Evolutionary conservation across 2,888 invertebrate genomes (phyloP).

Genomic region (Acronicta alni): DNA sequence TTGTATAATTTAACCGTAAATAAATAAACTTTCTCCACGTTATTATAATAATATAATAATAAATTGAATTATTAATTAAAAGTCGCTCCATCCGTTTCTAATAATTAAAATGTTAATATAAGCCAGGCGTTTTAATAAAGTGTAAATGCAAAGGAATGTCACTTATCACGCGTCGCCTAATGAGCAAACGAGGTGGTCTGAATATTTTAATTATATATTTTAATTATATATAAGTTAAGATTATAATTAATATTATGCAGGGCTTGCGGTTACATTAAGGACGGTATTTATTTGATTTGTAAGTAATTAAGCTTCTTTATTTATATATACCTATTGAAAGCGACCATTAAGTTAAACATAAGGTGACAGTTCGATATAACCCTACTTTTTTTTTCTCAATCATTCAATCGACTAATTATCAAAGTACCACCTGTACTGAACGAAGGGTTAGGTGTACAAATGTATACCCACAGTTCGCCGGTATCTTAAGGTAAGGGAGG

Average conservation of each 20-base stretch:
- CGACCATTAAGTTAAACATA: too few relatives aligned
- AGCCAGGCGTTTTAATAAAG: conserved; percentile 16
- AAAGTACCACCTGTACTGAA: too few relatives aligned
- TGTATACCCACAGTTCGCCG: too few relatives aligned
- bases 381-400: too few relatives aligned
- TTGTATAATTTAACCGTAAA: background rate
- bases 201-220: conserved; percentile 34
- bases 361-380: too few relatives aligned
- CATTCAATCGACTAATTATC: too few relatives aligned
- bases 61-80: conserved; percentile 15
- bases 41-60: conserved; percentile 13
- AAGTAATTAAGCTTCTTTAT: too few relatives aligned
- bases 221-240: conserved; percentile 25
- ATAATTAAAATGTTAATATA: conserved; percentile 32
- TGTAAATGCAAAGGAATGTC: conserved; percentile 24
- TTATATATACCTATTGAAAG: too few relatives aligned
- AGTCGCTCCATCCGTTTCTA: conserved; percentile 1
- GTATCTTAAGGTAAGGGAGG: too few relatives aligned
- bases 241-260: conserved; percentile 25
- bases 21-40: conserved; percentile 5
- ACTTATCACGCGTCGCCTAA: conserved; percentile 25
- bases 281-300: too few relatives aligned
- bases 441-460: too few relatives aligned
- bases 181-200: conserved; percentile 31
- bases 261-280: too few relatives aligned